A percentile compares a stretch with the other conserved stretches of the same genome.
These are phyloP conservation scores for Caenorhabditis remanei DNA, from an alignment of 1,140 invertebrate species.

Conservation along the genomic window DNA sequence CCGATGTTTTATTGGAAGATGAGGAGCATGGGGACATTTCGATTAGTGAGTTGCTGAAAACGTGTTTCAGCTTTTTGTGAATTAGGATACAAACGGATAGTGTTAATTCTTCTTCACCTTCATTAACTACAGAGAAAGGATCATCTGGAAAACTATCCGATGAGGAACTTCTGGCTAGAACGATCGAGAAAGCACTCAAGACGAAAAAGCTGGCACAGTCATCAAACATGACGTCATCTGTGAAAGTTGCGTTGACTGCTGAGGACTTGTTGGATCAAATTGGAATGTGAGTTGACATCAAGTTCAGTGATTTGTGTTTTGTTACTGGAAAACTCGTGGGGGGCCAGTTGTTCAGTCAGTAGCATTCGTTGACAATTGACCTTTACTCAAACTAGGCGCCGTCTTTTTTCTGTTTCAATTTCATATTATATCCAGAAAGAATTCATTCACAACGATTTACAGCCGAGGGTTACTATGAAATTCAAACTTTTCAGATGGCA, in stretches of 20 bases:
- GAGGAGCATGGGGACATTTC: not conserved
- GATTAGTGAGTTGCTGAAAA: slow-evolving; percentile 5
- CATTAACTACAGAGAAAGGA: slow-evolving; percentile 9
- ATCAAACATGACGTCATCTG: slow-evolving; percentile 10
- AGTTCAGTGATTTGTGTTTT: not conserved
- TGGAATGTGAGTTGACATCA: slow-evolving; percentile 15
- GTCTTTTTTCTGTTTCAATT: not conserved
- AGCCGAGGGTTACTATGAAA: too few relatives aligned
- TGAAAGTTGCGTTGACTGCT: not conserved
- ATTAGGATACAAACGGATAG: too few relatives aligned
- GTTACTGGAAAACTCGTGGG: too few relatives aligned
- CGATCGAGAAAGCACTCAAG: slow-evolving; percentile 26
- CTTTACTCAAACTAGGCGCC: too few relatives aligned
- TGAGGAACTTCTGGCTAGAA: slow-evolving; percentile 18
- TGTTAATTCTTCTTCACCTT: too few relatives aligned
- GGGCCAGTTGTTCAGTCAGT: too few relatives aligned
- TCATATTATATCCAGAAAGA: too few relatives aligned
- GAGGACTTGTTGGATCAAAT: slow-evolving; percentile 40
- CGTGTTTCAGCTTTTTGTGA: too few relatives aligned
- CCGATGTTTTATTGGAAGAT: slow-evolving; percentile 38
- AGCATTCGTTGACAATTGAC: too few relatives aligned
- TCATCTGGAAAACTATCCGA: slow-evolving; percentile 47
- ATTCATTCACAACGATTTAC: too few relatives aligned
- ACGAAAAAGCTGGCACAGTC: slow-evolving; percentile 42
- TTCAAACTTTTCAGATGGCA: slow-evolving; percentile 35